Base-by-base conservation (phyloP, 2,113 vertebrate species). In the Cricetomys ansorgei region DNA sequence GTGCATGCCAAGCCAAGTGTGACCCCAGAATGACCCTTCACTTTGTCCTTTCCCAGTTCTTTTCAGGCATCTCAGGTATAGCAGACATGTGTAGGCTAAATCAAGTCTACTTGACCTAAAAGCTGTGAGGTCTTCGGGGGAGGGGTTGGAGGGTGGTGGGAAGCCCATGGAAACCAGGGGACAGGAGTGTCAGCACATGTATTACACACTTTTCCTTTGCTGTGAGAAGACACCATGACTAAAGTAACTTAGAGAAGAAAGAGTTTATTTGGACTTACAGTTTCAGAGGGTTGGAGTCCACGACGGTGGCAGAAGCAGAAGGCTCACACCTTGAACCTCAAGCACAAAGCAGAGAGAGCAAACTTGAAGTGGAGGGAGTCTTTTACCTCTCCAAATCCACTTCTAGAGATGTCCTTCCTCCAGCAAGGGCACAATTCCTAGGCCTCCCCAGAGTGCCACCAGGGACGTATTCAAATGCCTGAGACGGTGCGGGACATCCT, bases 161-260 rank as follows among this genome's bases (percentile, higher is more conserved):
- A 43, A 5, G 15, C 45, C 59, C 64, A 11, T 1, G 55, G 15
- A 0, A 7, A 25, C 3, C 3, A 0, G 19, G 34, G 3, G 25
- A 57, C 21, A n/a, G 37, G 65, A 29, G 8, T 12, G 7, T 40
- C 21, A 2, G 53, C 4, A 8, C 50, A 62, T 16, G n/a, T 29
- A 57, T 40, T 25, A 29, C 40, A 59, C 7, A 29, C n/a, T 29
- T 83, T 40, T 29, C 19, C 9, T 7, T 59, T 59, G 50, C 37
- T 80, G 37, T 40, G 55, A 59, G 27, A 29, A 27, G 55, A 81
- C 11, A 5, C 12, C 23, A 29, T 83, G 23, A 43, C 12, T 9
- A 29, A 62, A 29, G n/a, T 55, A 17, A 16, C 55, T 43, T 43
- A 29, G 3, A 59, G 76, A 55, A 37, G 34, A 34, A 79, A 53